Evolutionary conservation across 2,888 invertebrate genomes (phyloP).

Genomic region (Oegoconia quadripuncta): DNA sequence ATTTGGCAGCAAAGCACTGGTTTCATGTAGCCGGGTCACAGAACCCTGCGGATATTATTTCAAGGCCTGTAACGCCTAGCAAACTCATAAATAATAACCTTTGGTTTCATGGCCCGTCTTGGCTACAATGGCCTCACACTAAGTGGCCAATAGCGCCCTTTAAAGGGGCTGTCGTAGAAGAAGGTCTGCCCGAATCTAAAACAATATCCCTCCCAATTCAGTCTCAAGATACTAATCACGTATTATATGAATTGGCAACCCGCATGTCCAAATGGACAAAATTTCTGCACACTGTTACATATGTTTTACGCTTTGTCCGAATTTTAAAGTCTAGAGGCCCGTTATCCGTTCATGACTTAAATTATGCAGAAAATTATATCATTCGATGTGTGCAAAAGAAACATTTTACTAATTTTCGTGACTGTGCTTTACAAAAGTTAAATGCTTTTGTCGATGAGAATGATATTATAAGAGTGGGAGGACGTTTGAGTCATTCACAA

Average conservation of each 20-base stretch:
- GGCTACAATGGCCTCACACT: background rate
- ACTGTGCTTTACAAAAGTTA: background rate
- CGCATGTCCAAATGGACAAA: constrained; percentile 9
- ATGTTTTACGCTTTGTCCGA: too few relatives aligned
- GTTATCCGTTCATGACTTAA: constrained; percentile 1
- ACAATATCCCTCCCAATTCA: too few relatives aligned
- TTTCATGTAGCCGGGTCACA: constrained; percentile 5
- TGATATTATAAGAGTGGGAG: background rate
- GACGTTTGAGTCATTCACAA: background rate
- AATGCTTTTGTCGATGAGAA: background rate
- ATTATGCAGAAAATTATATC: constrained; percentile 1
- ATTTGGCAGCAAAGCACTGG: background rate
- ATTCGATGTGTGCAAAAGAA: background rate
- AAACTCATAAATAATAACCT: background rate
- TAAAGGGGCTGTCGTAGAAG: too few relatives aligned
- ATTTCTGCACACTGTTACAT: constrained; percentile 4
- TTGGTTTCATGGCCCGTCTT: background rate
- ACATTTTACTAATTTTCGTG: background rate
- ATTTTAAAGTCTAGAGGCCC: too few relatives aligned
- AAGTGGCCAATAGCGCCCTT: background rate
- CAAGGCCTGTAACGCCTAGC: background rate
- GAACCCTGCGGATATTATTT: constrained; percentile 8
- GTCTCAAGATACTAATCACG: too few relatives aligned
- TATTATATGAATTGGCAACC: background rate
- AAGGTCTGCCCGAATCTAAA: too few relatives aligned